Evolutionary conservation across 2,888 invertebrate genomes (phyloP), one percentile per base, ranked within the genome.

Genomic region (Athalia cordata): DNA sequence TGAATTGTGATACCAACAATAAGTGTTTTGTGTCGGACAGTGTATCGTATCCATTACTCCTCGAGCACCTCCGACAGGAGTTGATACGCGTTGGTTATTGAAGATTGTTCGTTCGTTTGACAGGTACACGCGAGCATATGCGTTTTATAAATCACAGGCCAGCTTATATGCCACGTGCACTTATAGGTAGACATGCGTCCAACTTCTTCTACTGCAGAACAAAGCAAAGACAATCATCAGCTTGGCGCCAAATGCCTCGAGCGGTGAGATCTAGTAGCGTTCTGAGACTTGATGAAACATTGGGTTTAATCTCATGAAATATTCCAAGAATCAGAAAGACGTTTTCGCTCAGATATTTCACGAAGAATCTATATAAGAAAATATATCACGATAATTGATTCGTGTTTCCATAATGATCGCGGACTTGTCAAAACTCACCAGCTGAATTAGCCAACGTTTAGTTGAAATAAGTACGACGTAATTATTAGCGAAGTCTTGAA

Each of bases 51-150:
- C 75, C 75, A 43, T 75, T 62, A 64, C 75, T 75, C 7, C 55
- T n/a, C 61, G 5, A 15, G 61, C 29, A 75, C n/a, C 49, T 64
- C 62, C 47, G 11, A 62, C 49, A 29, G 75, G 29, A 62, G 75
- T 75, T 75, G 75, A 75, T 75, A 75, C 75, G 64, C 50, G 62
- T 9, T 62, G 75, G 64, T 59, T 75, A 75, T 75, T 64, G 75
- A 64, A 75, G 75, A 75, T 75, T 75, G 75, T 75, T 75, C 75
- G 29, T 64, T 50, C 62, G 75, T 75, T 75, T 75, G 75, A 75
- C 75, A 75, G 75, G 61, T 75, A 75, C 75, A 75, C 75, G 62
- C 52, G 50, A 62, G 75, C 52, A 62, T 75, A 64, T 62, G 13
- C 61, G 75, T 75, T 75, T 75, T 75, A 75, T 75, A 75, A 75